Evolutionary conservation across 1,140 invertebrate species (phyloP).

Genomic region (Halictus rubicundus): DNA sequence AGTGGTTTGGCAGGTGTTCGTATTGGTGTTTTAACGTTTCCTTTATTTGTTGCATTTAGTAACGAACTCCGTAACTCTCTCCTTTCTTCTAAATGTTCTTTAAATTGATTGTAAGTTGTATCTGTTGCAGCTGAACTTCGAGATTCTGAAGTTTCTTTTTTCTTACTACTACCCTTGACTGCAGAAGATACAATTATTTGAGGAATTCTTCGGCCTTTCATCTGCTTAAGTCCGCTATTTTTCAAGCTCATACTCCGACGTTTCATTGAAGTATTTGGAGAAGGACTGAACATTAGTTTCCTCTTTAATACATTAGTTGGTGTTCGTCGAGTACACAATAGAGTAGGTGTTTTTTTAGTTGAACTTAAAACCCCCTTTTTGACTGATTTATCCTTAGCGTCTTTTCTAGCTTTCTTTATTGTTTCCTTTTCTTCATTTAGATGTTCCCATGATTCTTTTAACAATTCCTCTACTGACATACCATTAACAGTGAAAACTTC

Average conservation of each 20-base stretch:
- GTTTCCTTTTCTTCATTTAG: constrained; percentile 72
- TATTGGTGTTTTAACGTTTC: constrained; percentile 61
- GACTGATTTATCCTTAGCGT: constrained; percentile 72
- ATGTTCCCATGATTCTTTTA: constrained; percentile 81
- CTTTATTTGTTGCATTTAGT: constrained; percentile 55
- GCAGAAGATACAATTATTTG: constrained; percentile 24
- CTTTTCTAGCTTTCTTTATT: constrained; percentile 73
- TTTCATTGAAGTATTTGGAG: constrained; percentile 63
- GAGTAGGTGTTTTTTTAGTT: constrained; percentile 56
- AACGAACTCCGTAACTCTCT: constrained; percentile 75
- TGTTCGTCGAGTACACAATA: constrained; percentile 56
- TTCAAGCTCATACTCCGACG: constrained; percentile 55
- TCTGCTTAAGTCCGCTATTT: constrained; percentile 60
- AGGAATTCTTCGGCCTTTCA: constrained; percentile 57
- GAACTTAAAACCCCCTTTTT: constrained; percentile 72
- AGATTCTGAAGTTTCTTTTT: constrained; percentile 29
- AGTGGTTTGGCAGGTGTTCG: constrained; percentile 75
- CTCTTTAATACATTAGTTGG: constrained; percentile 67
- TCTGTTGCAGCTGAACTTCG: constrained; percentile 45
- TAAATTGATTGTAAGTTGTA: constrained; percentile 72
- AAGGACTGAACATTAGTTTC: constrained; percentile 69
- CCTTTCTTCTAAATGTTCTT: constrained; percentile 72
- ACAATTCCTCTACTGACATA: constrained; percentile 81
- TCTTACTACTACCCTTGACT: constrained; percentile 21
- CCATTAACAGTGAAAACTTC: constrained; percentile 83